Evolutionary conservation across 2,888 invertebrate genomes (phyloP).

Genomic region (Helleia helle): DNA sequence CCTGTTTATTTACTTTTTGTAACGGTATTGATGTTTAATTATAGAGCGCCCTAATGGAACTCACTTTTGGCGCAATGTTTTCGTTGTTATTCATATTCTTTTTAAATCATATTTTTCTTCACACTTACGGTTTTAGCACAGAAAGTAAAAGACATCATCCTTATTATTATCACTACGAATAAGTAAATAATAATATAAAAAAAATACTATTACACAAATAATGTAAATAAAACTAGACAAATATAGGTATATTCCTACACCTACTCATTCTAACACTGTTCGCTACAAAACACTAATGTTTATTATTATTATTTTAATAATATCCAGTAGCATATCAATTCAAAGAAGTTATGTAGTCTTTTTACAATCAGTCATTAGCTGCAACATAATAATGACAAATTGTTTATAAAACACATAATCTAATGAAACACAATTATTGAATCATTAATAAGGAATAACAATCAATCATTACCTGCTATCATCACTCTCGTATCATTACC

Average conservation of each 20-base stretch:
- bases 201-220: no score
- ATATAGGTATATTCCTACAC: no score
- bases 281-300: no score
- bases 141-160: no score
- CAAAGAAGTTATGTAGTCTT: not conserved
- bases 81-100: constrained; percentile 48
- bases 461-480: constrained; percentile 51
- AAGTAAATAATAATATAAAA: no score
- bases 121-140: no score
- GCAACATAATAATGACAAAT: constrained; percentile 17
- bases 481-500: constrained; percentile 42
- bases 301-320: no score
- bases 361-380: no score
- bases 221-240: no score
- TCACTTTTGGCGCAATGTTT: constrained; percentile 60
- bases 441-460: constrained; percentile 26
- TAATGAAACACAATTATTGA: constrained; percentile 21
- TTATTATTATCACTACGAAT: no score
- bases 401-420: constrained; percentile 8
- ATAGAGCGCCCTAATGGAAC: constrained; percentile 61
- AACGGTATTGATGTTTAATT: constrained; percentile 74
- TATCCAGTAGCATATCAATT: no score
- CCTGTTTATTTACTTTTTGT: constrained; percentile 74
- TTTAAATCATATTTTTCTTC: constrained; percentile 5
- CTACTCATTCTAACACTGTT: no score